Conservation (phyloP, 2,797 vertebrate species). For the Australoheros facetus region DNA sequence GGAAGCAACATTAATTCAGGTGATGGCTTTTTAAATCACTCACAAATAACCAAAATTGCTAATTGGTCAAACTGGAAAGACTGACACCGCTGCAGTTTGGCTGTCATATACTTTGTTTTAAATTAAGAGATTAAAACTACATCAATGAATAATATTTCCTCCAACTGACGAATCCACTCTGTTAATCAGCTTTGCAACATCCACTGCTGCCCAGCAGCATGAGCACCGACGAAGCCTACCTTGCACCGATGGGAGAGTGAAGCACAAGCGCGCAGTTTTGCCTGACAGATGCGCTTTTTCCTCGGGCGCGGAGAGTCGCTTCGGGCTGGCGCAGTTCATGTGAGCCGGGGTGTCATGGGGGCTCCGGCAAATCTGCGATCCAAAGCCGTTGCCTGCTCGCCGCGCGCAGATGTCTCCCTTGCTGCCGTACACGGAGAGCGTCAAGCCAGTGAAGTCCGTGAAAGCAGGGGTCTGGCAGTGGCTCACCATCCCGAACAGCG, state of each 20-base stretch:
- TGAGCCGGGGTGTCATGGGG: constrained; percentile 54
- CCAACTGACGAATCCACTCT: not conserved
- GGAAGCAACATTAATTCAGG: constrained; percentile 18
- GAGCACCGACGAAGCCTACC: constrained; percentile 59
- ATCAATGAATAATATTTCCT: not conserved
- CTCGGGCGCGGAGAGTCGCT: constrained; percentile 53
- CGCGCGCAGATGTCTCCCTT: constrained; percentile 77
- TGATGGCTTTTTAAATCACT: constrained; percentile 14
- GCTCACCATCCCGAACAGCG: constrained; percentile 82
- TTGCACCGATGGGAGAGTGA: constrained; percentile 69
- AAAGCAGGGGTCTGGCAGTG: constrained; percentile 77
- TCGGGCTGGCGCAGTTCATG: constrained; percentile 64
- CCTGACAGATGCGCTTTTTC: constrained; percentile 70
- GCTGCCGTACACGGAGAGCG: constrained; percentile 76
- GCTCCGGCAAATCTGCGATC: constrained; percentile 67
- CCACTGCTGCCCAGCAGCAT: not conserved
- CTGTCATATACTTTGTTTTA: not conserved
- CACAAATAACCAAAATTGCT: not conserved
- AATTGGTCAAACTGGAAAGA: not conserved
- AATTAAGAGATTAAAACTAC: not conserved
- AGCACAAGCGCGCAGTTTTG: constrained; percentile 69
- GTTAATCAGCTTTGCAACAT: not conserved
- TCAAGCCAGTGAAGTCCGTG: constrained; percentile 76
- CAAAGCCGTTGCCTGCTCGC: constrained; percentile 60
- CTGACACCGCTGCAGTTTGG: no score